Evolutionary conservation across 2,888 invertebrate species (phyloP).

Genomic region (Oasisia sp.): DNA sequence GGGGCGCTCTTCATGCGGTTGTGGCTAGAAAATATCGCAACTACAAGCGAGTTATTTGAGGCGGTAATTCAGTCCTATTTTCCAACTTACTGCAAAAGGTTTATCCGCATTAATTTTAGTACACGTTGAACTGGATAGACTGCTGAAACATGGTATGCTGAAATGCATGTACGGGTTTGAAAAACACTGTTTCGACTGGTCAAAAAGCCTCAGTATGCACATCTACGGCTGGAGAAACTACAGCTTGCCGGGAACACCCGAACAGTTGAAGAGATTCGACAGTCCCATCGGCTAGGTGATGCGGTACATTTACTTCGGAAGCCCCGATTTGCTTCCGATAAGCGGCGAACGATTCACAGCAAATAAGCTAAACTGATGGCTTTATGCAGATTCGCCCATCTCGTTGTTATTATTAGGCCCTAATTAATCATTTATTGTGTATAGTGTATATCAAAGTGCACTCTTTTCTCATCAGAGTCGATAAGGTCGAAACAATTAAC

Average conservation of each 20-base stretch:
- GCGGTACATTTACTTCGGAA: slow-evolving; percentile 20
- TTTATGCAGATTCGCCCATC: too few species aligned
- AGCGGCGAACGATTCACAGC: not conserved
- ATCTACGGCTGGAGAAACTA: slow-evolving; percentile 35
- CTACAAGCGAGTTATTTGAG: slow-evolving; percentile 31
- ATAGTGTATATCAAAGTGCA: too few species aligned
- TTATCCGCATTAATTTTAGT: slow-evolving; percentile 31
- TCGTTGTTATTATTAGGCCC: too few species aligned
- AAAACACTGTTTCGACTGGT: slow-evolving; percentile 35
- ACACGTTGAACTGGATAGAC: slow-evolving; percentile 34
- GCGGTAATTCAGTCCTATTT: slow-evolving; percentile 20
- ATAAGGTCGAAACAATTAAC: too few species aligned
- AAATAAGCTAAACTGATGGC: not conserved
- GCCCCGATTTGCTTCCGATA: not conserved
- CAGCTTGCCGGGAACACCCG: not conserved
- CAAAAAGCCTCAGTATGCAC: slow-evolving; percentile 49
- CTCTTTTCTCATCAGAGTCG: too few species aligned
- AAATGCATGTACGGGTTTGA: slow-evolving; percentile 25
- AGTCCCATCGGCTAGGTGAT: slow-evolving; percentile 21
- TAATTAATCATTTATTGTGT: too few species aligned
- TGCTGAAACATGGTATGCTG: slow-evolving; percentile 32
- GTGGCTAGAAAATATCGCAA: slow-evolving; percentile 33
- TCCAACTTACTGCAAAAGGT: not conserved
- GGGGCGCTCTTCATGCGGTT: slow-evolving; percentile 34
- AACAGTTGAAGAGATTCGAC: not conserved